A percentile compares a stretch with the other conserved stretches of the same genome.
phyloP scores from a whole-genome alignment of 2,888 invertebrate genomes.

The Thera britannica region DNA sequence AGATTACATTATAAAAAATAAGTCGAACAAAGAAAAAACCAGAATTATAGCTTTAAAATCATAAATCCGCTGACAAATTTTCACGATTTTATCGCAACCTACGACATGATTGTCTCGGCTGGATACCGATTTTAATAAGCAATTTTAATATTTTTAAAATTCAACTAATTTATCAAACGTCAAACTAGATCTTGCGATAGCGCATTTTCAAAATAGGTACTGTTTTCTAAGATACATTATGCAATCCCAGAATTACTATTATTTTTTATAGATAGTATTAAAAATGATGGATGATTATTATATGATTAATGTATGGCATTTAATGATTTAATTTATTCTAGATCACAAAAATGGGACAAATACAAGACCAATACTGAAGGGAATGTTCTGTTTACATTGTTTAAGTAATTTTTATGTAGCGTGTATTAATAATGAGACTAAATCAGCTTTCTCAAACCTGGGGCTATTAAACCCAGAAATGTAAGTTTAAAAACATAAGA shows the following conservation, averaged over 20 bases:
- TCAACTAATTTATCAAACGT: neutral
- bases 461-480: neutral
- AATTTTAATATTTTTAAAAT: too few relatives aligned
- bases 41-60: too few relatives aligned
- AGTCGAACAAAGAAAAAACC: neutral
- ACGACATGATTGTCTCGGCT: too few relatives aligned
- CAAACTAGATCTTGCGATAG: neutral
- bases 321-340: neutral
- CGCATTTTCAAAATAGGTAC: neutral
- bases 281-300: too few relatives aligned
- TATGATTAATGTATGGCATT: neutral
- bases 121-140: too few relatives aligned
- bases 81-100: too few relatives aligned
- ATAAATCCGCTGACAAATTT: too few relatives aligned
- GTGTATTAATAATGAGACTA: constrained; percentile 9
- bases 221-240: neutral
- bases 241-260: neutral
- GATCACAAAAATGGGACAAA: constrained; percentile 19
- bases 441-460: constrained; percentile 3
- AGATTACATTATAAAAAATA: constrained; percentile 6
- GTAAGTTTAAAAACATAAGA: neutral
- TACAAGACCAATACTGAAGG: constrained; percentile 69
- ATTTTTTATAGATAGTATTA: too few relatives aligned
- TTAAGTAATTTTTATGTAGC: constrained; percentile 37
- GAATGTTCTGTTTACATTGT: constrained; percentile 66